Conservation (phyloP, 35 echinoderm and acorn worm genomes). For the Apostichopus californicus region DNA sequence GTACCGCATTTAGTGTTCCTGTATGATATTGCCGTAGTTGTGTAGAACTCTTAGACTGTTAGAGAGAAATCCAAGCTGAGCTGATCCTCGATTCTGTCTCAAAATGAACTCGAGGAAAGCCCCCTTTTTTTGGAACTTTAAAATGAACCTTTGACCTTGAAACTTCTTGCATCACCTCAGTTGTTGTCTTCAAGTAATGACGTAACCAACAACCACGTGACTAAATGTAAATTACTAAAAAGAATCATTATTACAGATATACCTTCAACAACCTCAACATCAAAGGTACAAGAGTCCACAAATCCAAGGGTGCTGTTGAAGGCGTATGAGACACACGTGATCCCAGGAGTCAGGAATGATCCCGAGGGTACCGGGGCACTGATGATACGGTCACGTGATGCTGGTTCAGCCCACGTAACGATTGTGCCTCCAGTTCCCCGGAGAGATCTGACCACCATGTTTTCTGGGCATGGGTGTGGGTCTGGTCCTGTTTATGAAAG, state of each 20-base stretch:
- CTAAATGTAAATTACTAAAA: neutral
- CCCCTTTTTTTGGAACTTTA: no score
- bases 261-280: constrained; percentile 30
- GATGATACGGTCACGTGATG: neutral
- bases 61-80: no score
- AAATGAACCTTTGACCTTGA: no score
- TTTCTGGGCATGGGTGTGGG: constrained; percentile 29
- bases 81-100: no score
- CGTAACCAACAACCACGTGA: neutral
- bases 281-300: neutral
- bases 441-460: constrained; percentile 2
- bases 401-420: constrained; percentile 47
- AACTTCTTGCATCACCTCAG: no score
- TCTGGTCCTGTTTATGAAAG: constrained; percentile 12
- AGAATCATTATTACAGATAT: neutral
- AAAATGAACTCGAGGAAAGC: no score
- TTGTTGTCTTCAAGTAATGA: neutral
- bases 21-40: no score
- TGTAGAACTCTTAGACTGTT: no score
- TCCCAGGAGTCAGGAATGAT: constrained; percentile 1
- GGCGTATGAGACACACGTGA: constrained; percentile 15
- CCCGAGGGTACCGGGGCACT: neutral
- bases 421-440: constrained; percentile 38
- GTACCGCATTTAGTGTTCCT: no score
- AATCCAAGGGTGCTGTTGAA: constrained; percentile 9